Conservation (phyloP, 2,113 vertebrate species). For the Cettia cetti region DNA sequence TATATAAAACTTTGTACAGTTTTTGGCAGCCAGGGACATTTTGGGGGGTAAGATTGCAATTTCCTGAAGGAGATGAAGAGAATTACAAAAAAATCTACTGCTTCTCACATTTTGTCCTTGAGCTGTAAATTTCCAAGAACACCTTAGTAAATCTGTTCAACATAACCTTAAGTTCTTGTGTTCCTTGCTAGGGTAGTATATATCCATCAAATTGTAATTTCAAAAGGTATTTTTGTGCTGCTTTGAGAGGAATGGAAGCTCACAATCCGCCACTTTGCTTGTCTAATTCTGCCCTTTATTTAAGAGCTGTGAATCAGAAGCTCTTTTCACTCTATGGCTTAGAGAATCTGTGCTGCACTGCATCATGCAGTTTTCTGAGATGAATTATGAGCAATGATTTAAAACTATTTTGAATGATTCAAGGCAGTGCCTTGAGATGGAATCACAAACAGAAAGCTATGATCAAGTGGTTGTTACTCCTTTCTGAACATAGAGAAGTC, state of each 20-base stretch:
- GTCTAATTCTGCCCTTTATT: slow-evolving; percentile 14
- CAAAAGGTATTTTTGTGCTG: neutral
- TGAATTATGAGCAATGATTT: neutral
- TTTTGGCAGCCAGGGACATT: neutral
- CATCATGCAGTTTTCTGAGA: neutral
- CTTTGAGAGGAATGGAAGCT: neutral
- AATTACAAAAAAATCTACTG: neutral
- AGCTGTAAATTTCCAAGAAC: slow-evolving; percentile 64
- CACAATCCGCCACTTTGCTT: neutral
- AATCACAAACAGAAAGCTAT: neutral
- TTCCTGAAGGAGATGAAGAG: neutral
- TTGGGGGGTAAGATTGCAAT: neutral
- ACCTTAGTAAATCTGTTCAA: slow-evolving; percentile 50
- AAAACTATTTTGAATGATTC: neutral
- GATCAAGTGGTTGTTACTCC: neutral
- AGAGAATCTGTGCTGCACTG: neutral
- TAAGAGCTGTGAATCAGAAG: neutral
- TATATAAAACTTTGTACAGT: neutral
- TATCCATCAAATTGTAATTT: slow-evolving; percentile 14
- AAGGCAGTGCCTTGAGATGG: neutral
- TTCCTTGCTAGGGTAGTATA: neutral
- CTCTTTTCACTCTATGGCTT: neutral
- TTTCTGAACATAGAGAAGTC: neutral
- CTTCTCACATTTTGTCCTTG: slow-evolving; percentile 41
- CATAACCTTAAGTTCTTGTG: slow-evolving; percentile 12